Evolutionary conservation across 2,113 vertebrate species (phyloP), one percentile per base, ranked within the genome.

Genomic region (Himantopus leucocephalus): DNA sequence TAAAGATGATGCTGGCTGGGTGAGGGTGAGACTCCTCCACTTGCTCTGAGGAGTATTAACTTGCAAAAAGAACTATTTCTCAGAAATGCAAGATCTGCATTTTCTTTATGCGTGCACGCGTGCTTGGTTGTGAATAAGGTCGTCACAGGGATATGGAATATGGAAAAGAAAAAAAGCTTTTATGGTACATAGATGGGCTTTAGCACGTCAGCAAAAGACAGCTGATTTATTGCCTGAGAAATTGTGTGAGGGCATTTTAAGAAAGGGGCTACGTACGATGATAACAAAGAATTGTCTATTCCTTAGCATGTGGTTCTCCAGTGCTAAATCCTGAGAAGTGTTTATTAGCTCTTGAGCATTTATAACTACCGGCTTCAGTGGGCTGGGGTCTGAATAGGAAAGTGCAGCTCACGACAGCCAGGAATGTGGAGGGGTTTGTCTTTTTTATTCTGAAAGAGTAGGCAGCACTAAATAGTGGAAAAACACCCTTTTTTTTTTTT

Each of bases 271-370:
- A 29, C 0, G 1, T 43, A 78, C 1, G 14, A 77, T 74, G 86
- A 63, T 93, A 63, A 80, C 79, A 86, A 88, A 77, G 76, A 96
- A 84, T 95, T 95, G 90, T 95, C 79, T 84, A 59, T 94, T 94
- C 79, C 68, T 94, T 83, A 45, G 81, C 76, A 17, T 43, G 72
- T 59, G 85, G 63, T 43, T 95, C 63, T 85, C 52, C 72, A 74
- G 75, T 66, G 68, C 88, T 90, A 94, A 96, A 85, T 62, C 85
- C 85, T 63, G 47, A 59, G 78, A 39, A 86, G 79, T 80, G 90
- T 88, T 93, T 94, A 95, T 95, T 84, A 64, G 88, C 88, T 95
- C 75, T 74, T 56, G 88, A 92, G 85, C 83, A 78, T 93, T 94
- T 92, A 26, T 84, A 87, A 86, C 83, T 74, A 59, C 63, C 16